phyloP scores from a whole-genome alignment of 2,888 invertebrate genomes.

The Agrotis clavis region DNA sequence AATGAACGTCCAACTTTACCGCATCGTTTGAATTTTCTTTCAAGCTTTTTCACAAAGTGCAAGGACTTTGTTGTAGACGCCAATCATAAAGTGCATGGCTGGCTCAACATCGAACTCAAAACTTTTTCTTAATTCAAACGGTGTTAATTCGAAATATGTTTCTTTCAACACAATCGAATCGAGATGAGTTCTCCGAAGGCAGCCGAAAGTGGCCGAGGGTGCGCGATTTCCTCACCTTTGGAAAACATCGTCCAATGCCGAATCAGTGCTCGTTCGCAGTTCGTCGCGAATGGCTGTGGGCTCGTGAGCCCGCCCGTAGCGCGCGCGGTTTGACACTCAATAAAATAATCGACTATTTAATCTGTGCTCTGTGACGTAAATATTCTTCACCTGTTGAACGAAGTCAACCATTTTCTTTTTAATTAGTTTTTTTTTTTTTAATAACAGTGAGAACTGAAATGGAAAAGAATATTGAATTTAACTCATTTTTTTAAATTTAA shows the following conservation, averaged over 20 bases:
- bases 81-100: slow-evolving; percentile 17
- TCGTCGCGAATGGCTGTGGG: slow-evolving; percentile 77
- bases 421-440: slow-evolving; percentile 54
- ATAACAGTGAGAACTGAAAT: slow-evolving; percentile 46
- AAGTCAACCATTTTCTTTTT: slow-evolving; percentile 53
- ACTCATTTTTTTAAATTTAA: slow-evolving; percentile 18
- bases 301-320: slow-evolving; percentile 52
- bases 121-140: slow-evolving; percentile 45
- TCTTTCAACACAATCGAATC: slow-evolving; percentile 86
- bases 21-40: slow-evolving; percentile 15
- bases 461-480: slow-evolving; percentile 7
- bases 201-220: slow-evolving; percentile 81
- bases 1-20: not conserved
- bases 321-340: slow-evolving; percentile 75
- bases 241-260: slow-evolving; percentile 87
- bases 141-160: slow-evolving; percentile 79
- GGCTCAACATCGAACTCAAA: slow-evolving; percentile 11
- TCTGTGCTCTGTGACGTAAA: slow-evolving; percentile 79
- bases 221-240: slow-evolving; percentile 88
- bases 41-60: slow-evolving; percentile 6
- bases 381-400: slow-evolving; percentile 76
- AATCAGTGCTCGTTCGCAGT: slow-evolving; percentile 85
- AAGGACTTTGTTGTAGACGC: not conserved
- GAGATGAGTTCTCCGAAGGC: slow-evolving; percentile 84
- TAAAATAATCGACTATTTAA: slow-evolving; percentile 77